Conservation (phyloP, 2,888 invertebrate genomes). For the Masnerella sp. region DNA sequence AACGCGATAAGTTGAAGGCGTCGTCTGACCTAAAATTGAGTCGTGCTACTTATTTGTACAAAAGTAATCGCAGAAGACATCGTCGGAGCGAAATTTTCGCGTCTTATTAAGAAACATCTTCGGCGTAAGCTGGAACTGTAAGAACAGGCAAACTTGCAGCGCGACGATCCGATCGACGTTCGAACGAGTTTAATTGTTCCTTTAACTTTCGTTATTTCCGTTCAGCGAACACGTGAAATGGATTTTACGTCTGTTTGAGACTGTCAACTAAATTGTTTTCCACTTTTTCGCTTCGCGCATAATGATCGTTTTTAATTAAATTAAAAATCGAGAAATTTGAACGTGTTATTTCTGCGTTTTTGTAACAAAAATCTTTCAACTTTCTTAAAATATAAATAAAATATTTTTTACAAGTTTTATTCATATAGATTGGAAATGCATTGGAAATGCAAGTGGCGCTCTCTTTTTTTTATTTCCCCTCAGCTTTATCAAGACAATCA, state of each 20-base stretch:
- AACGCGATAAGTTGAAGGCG: too few relatives aligned
- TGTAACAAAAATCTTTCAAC: too few relatives aligned
- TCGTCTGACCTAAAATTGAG: neutral
- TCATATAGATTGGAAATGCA: too few relatives aligned
- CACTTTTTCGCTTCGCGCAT: slow-evolving; percentile 16
- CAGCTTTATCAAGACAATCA: too few relatives aligned
- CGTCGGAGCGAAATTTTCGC: slow-evolving; percentile 53
- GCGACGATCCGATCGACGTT: slow-evolving; percentile 57
- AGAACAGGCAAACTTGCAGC: slow-evolving; percentile 38
- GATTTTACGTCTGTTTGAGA: slow-evolving; percentile 49
- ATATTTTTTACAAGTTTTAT: too few relatives aligned
- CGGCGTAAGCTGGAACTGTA: slow-evolving; percentile 48
- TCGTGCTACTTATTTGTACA: neutral
- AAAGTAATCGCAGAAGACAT: too few relatives aligned
- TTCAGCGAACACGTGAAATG: slow-evolving; percentile 44
- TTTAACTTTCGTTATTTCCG: slow-evolving; percentile 66
- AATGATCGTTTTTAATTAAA: slow-evolving; percentile 20
- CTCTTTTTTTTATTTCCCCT: too few relatives aligned
- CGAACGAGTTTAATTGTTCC: slow-evolving; percentile 65
- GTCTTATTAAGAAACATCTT: slow-evolving; percentile 63
- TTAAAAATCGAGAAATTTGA: slow-evolving; percentile 12
- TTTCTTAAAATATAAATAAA: too few relatives aligned
- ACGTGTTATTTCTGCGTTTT: too few relatives aligned
- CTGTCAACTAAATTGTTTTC: slow-evolving; percentile 28
- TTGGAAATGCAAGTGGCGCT: too few relatives aligned